Evolutionary conservation across 2,113 vertebrate species (phyloP).

Genomic region (Hystrix cristata): DNA sequence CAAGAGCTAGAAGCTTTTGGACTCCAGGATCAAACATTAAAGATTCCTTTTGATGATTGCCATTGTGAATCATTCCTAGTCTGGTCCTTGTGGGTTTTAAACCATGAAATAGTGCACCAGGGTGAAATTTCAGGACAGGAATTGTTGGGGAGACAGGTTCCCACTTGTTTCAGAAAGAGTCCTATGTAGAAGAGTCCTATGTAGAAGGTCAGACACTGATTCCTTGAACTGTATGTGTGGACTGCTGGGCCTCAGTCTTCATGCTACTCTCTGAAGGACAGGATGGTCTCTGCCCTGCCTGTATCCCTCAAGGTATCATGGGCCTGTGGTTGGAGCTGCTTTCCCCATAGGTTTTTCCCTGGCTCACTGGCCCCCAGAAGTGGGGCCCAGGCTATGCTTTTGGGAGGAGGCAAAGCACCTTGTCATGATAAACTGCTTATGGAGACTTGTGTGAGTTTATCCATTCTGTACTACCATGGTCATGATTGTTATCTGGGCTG

Average conservation of each 20-base stretch:
- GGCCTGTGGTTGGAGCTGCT: accelerated
- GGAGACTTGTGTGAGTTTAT: not conserved
- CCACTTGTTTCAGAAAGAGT: not conserved
- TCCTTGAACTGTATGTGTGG: not conserved
- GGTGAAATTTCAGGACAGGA: not conserved
- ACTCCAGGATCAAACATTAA: not conserved
- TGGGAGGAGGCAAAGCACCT: not conserved
- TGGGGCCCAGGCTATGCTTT: not conserved
- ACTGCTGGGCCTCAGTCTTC: not conserved
- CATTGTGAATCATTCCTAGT: not conserved
- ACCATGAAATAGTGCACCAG: no score
- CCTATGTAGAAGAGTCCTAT: not conserved
- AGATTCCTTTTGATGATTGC: not conserved
- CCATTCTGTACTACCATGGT: not conserved
- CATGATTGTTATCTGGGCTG: accelerated
- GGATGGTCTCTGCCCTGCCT: no score
- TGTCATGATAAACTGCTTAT: not conserved
- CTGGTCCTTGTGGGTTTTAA: not conserved
- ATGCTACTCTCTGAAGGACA: not conserved
- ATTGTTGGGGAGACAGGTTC: not conserved
- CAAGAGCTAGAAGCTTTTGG: no score
- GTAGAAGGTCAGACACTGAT: not conserved
- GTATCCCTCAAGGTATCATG: not conserved
- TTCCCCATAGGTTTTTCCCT: not conserved
- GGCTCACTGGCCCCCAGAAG: not conserved